Evolutionary conservation across 1,140 invertebrate species (phyloP).

Genomic region (Caenorhabditis tropicalis): DNA sequence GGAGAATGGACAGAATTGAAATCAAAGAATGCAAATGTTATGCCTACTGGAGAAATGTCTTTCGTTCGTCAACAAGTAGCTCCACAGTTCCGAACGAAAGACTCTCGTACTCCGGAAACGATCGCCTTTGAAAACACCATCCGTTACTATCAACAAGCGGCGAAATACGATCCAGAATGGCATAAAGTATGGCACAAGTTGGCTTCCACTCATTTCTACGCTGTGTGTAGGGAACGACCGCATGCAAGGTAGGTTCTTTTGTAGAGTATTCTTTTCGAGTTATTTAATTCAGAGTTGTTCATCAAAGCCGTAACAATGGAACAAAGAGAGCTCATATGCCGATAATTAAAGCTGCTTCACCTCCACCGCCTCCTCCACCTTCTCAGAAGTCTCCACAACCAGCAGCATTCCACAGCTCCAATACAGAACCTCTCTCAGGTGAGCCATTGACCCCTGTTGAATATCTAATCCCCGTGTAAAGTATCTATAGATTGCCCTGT

Average conservation of each 20-base stretch:
- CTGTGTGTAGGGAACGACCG: slow-evolving; percentile 76
- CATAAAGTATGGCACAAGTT: slow-evolving; percentile 88
- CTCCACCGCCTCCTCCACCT: not conserved
- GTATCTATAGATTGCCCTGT: slow-evolving; percentile 4
- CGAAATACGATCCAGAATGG: slow-evolving; percentile 82
- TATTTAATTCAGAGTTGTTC: not conserved
- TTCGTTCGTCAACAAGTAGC: not conserved
- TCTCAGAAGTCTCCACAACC: slow-evolving; percentile 17
- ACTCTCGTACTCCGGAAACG: not conserved
- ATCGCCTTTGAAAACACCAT: slow-evolving; percentile 77
- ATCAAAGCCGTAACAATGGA: not conserved
- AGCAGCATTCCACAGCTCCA: not conserved
- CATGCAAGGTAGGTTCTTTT: not conserved
- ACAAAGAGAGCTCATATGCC: not conserved
- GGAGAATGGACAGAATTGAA: slow-evolving; percentile 80
- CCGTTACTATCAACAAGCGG: slow-evolving; percentile 84
- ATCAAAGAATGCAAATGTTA: not conserved
- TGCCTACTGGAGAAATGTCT: not conserved
- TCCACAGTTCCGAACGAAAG: not conserved
- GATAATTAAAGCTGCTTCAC: not conserved
- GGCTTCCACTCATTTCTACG: slow-evolving; percentile 97
- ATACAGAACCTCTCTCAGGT: not conserved
- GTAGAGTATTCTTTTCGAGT: not conserved
- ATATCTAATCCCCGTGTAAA: not conserved
- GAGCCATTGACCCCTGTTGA: not conserved